A percentile compares a stretch with the other conserved stretches of the same genome.
These are phyloP conservation scores for Drosophila takahashii DNA, from an alignment of 1,140 invertebrate genomes.

Conservation along the genomic window DNA sequence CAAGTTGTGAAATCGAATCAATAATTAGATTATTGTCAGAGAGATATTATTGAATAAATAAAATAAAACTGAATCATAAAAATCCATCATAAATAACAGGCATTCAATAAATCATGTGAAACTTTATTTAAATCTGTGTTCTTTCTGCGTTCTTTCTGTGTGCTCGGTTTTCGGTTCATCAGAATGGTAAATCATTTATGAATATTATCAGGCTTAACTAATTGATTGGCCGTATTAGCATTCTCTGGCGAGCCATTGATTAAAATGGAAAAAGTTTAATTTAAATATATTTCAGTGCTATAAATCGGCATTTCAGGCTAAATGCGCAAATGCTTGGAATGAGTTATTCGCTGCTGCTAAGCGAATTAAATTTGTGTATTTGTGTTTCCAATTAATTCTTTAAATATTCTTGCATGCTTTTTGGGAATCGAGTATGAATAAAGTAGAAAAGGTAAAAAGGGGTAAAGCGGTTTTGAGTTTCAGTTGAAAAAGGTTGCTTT, in stretches of 20 bases:
- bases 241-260: slow-evolving; percentile 35
- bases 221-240: slow-evolving; percentile 40
- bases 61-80: slow-evolving; percentile 30
- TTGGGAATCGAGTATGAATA: too few relatives aligned
- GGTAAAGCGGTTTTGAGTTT: too few relatives aligned
- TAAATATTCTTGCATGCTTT: not conserved
- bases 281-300: slow-evolving; percentile 1
- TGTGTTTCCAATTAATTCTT: not conserved
- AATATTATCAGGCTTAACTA: slow-evolving; percentile 28
- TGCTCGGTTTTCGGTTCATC: slow-evolving; percentile 6
- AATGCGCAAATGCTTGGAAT: not conserved
- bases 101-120: slow-evolving; percentile 53
- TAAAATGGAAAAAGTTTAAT: slow-evolving; percentile 24
- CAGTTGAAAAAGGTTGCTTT: too few relatives aligned
- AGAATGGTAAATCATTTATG: slow-evolving; percentile 39
- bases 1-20: slow-evolving; percentile 78
- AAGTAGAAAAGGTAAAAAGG: too few relatives aligned
- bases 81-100: slow-evolving; percentile 45
- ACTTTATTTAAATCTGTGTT: slow-evolving; percentile 41
- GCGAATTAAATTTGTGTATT: not conserved
- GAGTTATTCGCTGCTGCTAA: slow-evolving; percentile 2
- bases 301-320: slow-evolving; percentile 13
- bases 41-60: slow-evolving; percentile 48
- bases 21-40: slow-evolving; percentile 79
- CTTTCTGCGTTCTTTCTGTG: slow-evolving; percentile 15